Evolutionary conservation across 2,888 invertebrate species (phyloP).

Genomic region (Hirtodrosophila duncani): DNA sequence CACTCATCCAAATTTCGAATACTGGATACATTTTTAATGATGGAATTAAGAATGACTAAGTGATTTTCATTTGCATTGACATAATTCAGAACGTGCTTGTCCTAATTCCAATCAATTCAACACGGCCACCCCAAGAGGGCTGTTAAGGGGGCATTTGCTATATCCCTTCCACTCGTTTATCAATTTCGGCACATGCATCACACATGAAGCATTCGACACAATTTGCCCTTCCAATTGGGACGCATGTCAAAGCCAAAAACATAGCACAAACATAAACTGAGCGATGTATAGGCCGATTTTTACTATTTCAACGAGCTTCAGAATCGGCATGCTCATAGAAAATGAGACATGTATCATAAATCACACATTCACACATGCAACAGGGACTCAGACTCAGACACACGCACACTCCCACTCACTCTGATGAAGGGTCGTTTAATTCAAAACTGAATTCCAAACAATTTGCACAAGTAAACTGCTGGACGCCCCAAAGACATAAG

Average conservation of each 20-base stretch:
- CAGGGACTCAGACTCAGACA: neutral
- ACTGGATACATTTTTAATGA: too few relatives aligned
- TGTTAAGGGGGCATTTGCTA: too few relatives aligned
- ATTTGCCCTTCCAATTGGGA: slow-evolving; percentile 28
- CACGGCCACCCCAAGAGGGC: too few relatives aligned
- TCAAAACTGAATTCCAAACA: slow-evolving; percentile 71
- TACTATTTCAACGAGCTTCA: slow-evolving; percentile 39
- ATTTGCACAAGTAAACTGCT: slow-evolving; percentile 66
- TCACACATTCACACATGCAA: neutral
- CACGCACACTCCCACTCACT: neutral
- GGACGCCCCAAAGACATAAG: slow-evolving; percentile 66
- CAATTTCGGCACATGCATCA: slow-evolving; percentile 4
- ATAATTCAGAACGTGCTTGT: too few relatives aligned
- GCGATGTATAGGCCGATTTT: slow-evolving; percentile 35
- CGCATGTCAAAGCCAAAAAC: slow-evolving; percentile 22
- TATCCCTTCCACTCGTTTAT: slow-evolving; percentile 5
- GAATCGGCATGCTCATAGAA: slow-evolving; percentile 31
- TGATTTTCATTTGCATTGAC: too few relatives aligned
- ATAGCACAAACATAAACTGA: slow-evolving; percentile 35
- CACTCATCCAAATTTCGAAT: too few relatives aligned
- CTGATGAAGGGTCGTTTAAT: slow-evolving; percentile 36
- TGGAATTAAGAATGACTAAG: too few relatives aligned
- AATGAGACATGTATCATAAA: slow-evolving; percentile 46
- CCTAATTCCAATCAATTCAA: too few relatives aligned
- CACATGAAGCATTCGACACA: slow-evolving; percentile 27